A percentile compares a stretch with the other conserved stretches of the same genome.
Evolutionary conservation across 1,140 invertebrate species (phyloP).

Genomic region (Bombus superbus): DNA sequence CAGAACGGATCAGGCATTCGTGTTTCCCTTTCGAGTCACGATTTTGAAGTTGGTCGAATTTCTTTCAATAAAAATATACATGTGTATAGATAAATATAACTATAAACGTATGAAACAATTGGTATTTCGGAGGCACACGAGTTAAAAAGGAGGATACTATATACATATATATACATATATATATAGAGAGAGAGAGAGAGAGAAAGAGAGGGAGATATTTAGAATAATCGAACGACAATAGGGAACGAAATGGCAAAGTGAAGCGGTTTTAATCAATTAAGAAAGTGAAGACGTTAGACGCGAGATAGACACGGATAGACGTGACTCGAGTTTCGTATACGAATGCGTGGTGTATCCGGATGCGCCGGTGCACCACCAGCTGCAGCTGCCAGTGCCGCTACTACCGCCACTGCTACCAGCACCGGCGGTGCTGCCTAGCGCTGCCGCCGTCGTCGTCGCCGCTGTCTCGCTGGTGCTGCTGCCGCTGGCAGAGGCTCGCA

Average conservation of each 20-base stretch:
- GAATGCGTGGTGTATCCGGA: slow-evolving; percentile 57
- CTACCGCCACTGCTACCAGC: slow-evolving; percentile 49
- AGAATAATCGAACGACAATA: background rate
- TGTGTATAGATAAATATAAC: background rate
- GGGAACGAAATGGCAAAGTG: background rate
- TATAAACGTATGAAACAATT: background rate
- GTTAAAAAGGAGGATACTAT: background rate
- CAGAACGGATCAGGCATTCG: slow-evolving; percentile 43
- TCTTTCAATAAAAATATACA: background rate
- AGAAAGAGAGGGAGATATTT: background rate
- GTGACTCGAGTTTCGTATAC: slow-evolving; percentile 23
- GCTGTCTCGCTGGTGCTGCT: slow-evolving; percentile 28
- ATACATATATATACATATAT: background rate
- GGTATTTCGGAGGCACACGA: background rate
- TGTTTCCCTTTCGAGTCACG: background rate
- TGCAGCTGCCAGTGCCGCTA: slow-evolving; percentile 62
- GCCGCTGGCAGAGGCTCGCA: slow-evolving; percentile 60
- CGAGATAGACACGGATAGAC: background rate
- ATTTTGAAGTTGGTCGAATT: background rate
- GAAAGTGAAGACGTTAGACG: background rate
- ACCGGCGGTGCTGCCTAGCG: slow-evolving; percentile 34
- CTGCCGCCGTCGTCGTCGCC: slow-evolving; percentile 26
- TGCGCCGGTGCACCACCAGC: slow-evolving; percentile 66
- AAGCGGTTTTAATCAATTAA: background rate
- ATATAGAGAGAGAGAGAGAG: no score